Evolutionary conservation across 2,113 vertebrate genomes (phyloP).

Genomic region (Balaenoptera acutorostrata): DNA sequence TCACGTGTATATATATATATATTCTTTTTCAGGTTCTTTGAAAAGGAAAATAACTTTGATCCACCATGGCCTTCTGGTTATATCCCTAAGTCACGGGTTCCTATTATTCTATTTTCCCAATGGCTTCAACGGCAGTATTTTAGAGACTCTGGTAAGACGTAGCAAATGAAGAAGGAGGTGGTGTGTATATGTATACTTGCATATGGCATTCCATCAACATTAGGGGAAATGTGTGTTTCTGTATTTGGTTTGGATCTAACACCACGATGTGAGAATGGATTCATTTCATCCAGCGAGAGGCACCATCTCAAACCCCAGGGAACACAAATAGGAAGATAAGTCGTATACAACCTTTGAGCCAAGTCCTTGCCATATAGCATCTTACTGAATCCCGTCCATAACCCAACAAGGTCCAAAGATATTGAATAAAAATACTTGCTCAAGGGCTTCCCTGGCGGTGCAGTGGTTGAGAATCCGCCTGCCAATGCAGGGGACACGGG

Average conservation of each 20-base stretch:
- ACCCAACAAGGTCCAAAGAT: too few relatives aligned
- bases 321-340: too few relatives aligned
- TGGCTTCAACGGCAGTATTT: fast-evolving
- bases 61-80: background rate
- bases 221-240: too few relatives aligned
- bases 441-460: too few relatives aligned
- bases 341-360: too few relatives aligned
- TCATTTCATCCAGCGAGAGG: too few relatives aligned
- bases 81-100: background rate
- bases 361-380: too few relatives aligned
- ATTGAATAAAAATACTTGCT: too few relatives aligned
- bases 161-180: fast-evolving
- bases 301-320: too few relatives aligned
- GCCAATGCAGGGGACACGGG: too few relatives aligned
- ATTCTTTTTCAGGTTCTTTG: background rate
- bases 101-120: background rate
- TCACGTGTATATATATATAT: background rate
- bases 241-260: background rate
- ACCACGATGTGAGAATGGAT: background rate
- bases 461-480: too few relatives aligned
- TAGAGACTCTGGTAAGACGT: background rate
- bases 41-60: background rate
- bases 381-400: too few relatives aligned
- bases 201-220: background rate
- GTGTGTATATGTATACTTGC: fast-evolving